Evolutionary conservation across 1,140 invertebrate genomes (phyloP).

Genomic region (Lordiphosa clarofinis): DNA sequence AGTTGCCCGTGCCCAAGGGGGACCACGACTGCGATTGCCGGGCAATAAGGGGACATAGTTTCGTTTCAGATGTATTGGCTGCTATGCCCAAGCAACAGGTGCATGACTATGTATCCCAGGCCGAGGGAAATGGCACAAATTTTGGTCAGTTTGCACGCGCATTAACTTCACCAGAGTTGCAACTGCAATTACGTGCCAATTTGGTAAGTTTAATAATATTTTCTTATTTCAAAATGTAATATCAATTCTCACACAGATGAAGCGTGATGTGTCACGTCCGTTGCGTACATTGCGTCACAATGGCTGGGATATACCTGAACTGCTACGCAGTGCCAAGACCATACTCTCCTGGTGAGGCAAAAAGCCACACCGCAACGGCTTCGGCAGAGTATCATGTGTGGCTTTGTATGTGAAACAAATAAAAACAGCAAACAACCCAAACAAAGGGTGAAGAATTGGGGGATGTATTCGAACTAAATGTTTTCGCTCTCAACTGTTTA

Average conservation of each 20-base stretch:
- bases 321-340: slow-evolving; percentile 30
- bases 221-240: neutral
- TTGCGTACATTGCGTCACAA: slow-evolving; percentile 37
- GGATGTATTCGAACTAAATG: too few species aligned
- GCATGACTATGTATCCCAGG: slow-evolving; percentile 15
- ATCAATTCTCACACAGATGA: slow-evolving; percentile 31
- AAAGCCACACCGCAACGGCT: neutral
- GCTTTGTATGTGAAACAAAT: slow-evolving; percentile 36
- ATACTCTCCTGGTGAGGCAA: slow-evolving; percentile 48
- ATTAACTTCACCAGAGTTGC: slow-evolving; percentile 35
- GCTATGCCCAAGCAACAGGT: slow-evolving; percentile 37
- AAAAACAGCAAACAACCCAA: slow-evolving; percentile 26
- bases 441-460: too few species aligned
- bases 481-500: too few species aligned
- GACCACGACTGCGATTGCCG: slow-evolving; percentile 35
- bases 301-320: slow-evolving; percentile 46
- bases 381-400: neutral
- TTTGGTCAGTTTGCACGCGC: slow-evolving; percentile 38
- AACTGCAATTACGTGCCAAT: slow-evolving; percentile 28
- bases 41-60: slow-evolving; percentile 31
- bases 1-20: slow-evolving; percentile 14
- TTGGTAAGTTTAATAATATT: slow-evolving; percentile 31
- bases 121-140: slow-evolving; percentile 6
- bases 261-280: slow-evolving; percentile 35
- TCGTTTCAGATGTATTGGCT: slow-evolving; percentile 40